phyloP scores from a whole-genome alignment of 2,113 vertebrate species.

The Apodemus sylvaticus region DNA sequence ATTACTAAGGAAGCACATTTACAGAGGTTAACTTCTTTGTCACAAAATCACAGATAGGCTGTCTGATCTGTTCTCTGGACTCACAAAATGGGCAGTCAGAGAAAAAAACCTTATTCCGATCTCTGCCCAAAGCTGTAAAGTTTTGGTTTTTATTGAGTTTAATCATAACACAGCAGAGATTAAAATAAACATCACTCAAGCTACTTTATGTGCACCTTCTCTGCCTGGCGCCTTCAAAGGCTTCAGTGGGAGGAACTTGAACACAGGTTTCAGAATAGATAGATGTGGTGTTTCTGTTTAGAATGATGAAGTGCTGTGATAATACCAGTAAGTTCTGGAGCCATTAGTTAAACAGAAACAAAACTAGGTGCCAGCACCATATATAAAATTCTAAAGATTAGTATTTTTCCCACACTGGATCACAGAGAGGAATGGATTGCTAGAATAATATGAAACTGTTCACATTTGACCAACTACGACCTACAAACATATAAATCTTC shows the following conservation, averaged over 20 bases:
- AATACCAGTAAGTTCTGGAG: slow-evolving; percentile 27
- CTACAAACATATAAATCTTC: background rate
- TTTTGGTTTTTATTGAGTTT: background rate
- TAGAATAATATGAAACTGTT: background rate
- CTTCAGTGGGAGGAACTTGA: background rate
- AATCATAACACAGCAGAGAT: slow-evolving; percentile 25
- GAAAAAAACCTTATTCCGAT: slow-evolving; percentile 24
- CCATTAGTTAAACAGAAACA: slow-evolving; percentile 29
- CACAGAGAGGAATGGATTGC: background rate
- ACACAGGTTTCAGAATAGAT: background rate
- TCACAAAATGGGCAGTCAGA: slow-evolving; percentile 41
- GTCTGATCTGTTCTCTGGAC: background rate
- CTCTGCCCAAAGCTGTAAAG: slow-evolving; percentile 17
- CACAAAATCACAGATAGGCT: background rate
- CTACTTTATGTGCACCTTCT: background rate
- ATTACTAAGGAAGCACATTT: slow-evolving; percentile 21
- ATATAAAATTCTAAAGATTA: slow-evolving; percentile 30
- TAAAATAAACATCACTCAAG: slow-evolving; percentile 19
- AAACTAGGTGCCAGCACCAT: background rate
- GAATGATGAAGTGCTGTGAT: background rate
- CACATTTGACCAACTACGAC: background rate
- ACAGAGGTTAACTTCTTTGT: background rate
- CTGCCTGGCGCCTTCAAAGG: background rate
- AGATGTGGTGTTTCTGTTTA: background rate
- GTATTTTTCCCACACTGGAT: background rate